phyloP scores from a whole-genome alignment of 2,113 vertebrate genomes.

The Halcyon senegalensis region DNA sequence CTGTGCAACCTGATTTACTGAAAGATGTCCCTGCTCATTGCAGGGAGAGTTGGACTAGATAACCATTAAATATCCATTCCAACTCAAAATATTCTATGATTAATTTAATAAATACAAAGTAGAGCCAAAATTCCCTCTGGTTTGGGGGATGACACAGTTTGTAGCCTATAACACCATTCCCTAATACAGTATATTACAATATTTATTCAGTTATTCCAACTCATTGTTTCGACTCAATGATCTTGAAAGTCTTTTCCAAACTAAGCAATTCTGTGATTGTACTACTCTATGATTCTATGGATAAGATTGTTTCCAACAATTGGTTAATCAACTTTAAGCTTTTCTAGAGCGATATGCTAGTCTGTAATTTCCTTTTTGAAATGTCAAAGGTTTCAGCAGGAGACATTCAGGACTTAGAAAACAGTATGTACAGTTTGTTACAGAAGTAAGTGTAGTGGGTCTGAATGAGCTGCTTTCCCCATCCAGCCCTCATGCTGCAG shows the following conservation, averaged over 20 bases:
- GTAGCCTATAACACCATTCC: background rate
- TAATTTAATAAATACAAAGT: background rate
- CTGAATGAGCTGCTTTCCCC: no score
- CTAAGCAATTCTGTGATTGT: background rate
- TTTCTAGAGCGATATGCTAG: background rate
- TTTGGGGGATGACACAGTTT: background rate
- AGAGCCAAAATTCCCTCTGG: background rate
- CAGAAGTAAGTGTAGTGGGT: background rate
- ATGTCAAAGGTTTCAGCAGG: background rate
- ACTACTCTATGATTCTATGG: background rate
- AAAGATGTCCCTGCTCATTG: background rate
- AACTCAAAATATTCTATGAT: background rate
- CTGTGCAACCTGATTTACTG: background rate
- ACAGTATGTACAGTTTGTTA: background rate
- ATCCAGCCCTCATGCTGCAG: no score
- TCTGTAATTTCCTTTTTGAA: background rate
- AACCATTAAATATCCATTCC: background rate
- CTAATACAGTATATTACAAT: background rate
- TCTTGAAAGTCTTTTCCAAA: background rate
- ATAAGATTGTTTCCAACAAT: background rate
- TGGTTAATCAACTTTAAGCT: background rate
- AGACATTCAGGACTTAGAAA: background rate
- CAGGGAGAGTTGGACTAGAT: background rate
- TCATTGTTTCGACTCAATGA: background rate
- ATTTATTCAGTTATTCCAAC: background rate